These are phyloP conservation scores for Brachionus rotundiformis DNA, from an alignment of 1,140 invertebrate species.

Conservation along the genomic window DNA sequence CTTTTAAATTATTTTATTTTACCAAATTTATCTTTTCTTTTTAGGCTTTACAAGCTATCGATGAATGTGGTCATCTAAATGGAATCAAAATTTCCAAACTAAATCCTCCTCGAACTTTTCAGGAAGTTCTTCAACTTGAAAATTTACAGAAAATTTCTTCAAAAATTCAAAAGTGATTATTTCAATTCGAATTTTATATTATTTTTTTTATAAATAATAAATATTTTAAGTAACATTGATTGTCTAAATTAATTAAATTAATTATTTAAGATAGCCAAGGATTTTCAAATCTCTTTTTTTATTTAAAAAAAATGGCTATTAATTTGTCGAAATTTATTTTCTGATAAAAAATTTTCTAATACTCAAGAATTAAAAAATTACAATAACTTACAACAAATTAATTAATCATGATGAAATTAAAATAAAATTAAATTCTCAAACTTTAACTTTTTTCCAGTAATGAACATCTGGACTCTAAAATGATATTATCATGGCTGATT, in stretches of 20 bases:
- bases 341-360: too few species aligned
- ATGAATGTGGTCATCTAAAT: conserved; percentile 69
- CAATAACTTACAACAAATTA: too few species aligned
- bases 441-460: too few species aligned
- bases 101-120: conserved; percentile 27
- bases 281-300: neutral
- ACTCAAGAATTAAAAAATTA: too few species aligned
- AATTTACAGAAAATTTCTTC: neutral
- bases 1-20: neutral
- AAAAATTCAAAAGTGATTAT: conserved; percentile 25
- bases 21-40: conserved; percentile 52
- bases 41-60: conserved; percentile 72
- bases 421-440: too few species aligned
- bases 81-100: conserved; percentile 22
- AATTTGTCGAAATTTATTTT: too few species aligned
- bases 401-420: too few species aligned
- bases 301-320: too few species aligned
- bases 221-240: neutral
- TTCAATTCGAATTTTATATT: neutral
- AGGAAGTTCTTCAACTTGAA: conserved; percentile 3
- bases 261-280: too few species aligned
- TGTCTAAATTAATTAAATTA: neutral
- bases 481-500: too few species aligned
- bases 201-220: conserved; percentile 40
- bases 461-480: too few species aligned